Percentiles rank a stretch among this genome's conserved stretches.
phyloP scores from a whole-genome alignment of 2,888 invertebrate species.

The Drosophila hamatofila region DNA sequence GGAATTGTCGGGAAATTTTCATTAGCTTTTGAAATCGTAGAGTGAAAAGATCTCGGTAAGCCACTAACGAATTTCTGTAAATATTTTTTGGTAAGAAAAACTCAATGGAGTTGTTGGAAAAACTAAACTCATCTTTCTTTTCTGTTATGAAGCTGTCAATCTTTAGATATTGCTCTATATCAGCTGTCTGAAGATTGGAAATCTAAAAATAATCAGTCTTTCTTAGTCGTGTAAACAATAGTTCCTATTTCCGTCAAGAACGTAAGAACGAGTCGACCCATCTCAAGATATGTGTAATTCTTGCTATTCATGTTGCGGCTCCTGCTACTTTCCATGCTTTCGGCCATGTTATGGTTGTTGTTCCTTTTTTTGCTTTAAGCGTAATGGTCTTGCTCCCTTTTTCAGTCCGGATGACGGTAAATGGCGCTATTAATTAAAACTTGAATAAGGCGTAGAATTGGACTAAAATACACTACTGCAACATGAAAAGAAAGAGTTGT shows the following conservation, averaged over 20 bases:
- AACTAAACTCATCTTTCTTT: not conserved
- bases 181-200: not conserved
- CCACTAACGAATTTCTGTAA: not conserved
- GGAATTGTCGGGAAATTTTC: not conserved
- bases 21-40: not conserved
- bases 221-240: not conserved
- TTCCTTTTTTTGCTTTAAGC: not conserved
- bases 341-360: conserved; percentile 16
- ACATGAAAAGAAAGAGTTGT: no score
- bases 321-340: conserved; percentile 24
- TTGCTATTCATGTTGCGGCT: conserved; percentile 33
- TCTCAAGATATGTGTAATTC: conserved; percentile 52
- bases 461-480: not conserved
- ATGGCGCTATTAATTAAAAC: not conserved
- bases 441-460: not conserved
- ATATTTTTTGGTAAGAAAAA: not conserved
- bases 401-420: not conserved
- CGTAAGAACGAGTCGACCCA: not conserved
- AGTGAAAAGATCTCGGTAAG: not conserved
- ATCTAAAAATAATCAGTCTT: not conserved
- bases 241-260: not conserved
- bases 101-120: not conserved
- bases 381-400: not conserved
- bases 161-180: not conserved
- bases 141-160: not conserved